phyloP scores from a whole-genome alignment of 2,888 invertebrate genomes.

The Macaria liturata region DNA sequence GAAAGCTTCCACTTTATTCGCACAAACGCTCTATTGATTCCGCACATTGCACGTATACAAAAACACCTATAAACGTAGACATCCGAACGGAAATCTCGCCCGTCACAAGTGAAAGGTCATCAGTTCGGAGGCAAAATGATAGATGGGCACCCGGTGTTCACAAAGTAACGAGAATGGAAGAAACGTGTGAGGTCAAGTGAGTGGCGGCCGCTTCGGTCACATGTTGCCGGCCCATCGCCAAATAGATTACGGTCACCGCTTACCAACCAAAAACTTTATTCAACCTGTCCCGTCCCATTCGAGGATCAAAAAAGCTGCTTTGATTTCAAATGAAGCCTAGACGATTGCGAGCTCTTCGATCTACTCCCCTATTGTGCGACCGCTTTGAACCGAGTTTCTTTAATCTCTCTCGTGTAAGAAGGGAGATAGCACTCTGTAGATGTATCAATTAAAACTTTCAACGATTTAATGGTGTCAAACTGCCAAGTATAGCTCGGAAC shows the following conservation, averaged over 20 bases:
- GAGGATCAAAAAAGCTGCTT: constrained; percentile 61
- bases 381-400: constrained; percentile 46
- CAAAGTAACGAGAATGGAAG: constrained; percentile 67
- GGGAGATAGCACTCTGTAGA: constrained; percentile 38
- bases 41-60: constrained; percentile 21
- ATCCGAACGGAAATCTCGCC: constrained; percentile 47
- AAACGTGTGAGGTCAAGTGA: constrained; percentile 69
- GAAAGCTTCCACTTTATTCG: constrained; percentile 22
- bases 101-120: constrained; percentile 58
- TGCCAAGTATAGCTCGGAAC: constrained; percentile 42
- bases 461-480: constrained; percentile 48
- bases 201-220: constrained; percentile 56
- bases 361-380: constrained; percentile 34
- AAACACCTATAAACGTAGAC: constrained; percentile 38
- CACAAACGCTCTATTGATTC: constrained; percentile 24
- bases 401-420: constrained; percentile 41
- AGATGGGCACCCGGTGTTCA: constrained; percentile 63
- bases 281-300: constrained; percentile 54
- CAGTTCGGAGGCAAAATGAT: constrained; percentile 64
- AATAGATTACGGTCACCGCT: constrained; percentile 68
- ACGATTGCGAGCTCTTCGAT: constrained; percentile 40
- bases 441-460: constrained; percentile 55
- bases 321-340: constrained; percentile 53
- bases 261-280: constrained; percentile 56
- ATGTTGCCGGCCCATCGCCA: constrained; percentile 59